A percentile compares a stretch with the other conserved stretches of the same genome.
These are phyloP conservation scores for Sorex maritimensis DNA, from an alignment of 2,797 vertebrate genomes.

Conservation along the genomic window DNA sequence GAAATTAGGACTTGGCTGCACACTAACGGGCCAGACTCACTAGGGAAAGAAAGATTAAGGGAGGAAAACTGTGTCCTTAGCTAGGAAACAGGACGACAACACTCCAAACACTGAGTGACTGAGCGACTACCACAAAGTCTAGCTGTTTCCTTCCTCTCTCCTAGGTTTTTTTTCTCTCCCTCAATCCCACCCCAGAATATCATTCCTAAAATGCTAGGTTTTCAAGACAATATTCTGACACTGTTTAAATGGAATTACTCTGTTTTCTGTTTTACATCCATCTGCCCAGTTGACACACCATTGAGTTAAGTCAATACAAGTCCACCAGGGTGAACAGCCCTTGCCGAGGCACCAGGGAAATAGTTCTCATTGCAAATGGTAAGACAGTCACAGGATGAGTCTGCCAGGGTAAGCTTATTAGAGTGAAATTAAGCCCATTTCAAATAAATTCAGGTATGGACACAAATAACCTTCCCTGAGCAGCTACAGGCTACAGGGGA, in stretches of 20 bases:
- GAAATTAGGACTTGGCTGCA: neutral
- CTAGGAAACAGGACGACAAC: neutral
- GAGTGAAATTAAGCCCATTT: neutral
- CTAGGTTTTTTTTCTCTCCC: neutral
- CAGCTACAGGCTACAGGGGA: neutral
- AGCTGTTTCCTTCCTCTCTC: neutral
- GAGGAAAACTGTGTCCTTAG: neutral
- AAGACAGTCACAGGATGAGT: neutral
- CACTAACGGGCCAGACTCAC: neutral
- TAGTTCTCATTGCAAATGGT: too few species aligned
- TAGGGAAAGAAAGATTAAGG: neutral
- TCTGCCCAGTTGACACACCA: neutral
- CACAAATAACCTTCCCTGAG: neutral
- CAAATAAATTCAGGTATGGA: neutral
- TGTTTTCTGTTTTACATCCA: too few species aligned
- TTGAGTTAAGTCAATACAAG: neutral
- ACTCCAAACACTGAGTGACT: neutral
- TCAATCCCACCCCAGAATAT: neutral
- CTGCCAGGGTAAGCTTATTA: neutral
- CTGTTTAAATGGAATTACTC: neutral
- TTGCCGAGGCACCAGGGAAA: neutral
- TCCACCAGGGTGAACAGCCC: too few species aligned
- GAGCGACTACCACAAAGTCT: neutral
- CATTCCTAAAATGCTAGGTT: too few species aligned
- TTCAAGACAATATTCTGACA: neutral